These are phyloP conservation scores for Caenorhabditis sp. DNA, from an alignment of 2,888 invertebrate genomes.

Conservation along the genomic window DNA sequence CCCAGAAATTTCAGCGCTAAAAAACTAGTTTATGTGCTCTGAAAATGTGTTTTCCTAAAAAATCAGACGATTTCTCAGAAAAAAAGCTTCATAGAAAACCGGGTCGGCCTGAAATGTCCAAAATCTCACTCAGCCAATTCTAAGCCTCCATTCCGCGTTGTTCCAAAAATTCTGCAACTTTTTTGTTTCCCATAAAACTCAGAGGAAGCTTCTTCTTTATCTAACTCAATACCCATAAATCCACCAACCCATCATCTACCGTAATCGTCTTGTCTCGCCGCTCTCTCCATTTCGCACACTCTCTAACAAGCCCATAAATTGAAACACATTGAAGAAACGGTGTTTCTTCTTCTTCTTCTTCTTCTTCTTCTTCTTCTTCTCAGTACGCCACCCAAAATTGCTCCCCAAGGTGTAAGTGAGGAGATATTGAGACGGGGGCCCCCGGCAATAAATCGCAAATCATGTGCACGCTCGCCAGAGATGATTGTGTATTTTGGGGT, in stretches of 20 bases:
- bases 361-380: too few species aligned
- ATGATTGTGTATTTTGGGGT: neutral
- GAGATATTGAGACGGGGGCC: neutral
- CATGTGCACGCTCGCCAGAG: conserved; percentile 22
- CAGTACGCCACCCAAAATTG: conserved; percentile 13
- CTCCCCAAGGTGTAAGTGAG: conserved; percentile 44
- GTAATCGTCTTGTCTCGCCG: neutral
- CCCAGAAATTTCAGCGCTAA: too few species aligned
- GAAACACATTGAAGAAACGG: neutral
- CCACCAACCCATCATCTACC: neutral
- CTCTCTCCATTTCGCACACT: neutral
- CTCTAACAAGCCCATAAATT: neutral
- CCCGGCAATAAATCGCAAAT: conserved; percentile 43
- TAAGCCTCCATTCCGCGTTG: too few species aligned
- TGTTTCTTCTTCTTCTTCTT: too few species aligned
- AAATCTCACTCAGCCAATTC: too few species aligned
- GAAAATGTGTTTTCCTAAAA: too few species aligned
- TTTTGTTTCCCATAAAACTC: neutral
- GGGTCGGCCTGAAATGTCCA: too few species aligned
- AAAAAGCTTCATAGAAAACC: too few species aligned
- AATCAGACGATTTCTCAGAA: too few species aligned
- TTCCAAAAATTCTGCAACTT: neutral
- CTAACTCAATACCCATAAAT: conserved; percentile 1
- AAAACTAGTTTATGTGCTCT: too few species aligned
- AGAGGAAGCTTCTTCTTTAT: neutral